phyloP scores from a whole-genome alignment of 2,888 invertebrate species.

The Melanchra persicariae region DNA sequence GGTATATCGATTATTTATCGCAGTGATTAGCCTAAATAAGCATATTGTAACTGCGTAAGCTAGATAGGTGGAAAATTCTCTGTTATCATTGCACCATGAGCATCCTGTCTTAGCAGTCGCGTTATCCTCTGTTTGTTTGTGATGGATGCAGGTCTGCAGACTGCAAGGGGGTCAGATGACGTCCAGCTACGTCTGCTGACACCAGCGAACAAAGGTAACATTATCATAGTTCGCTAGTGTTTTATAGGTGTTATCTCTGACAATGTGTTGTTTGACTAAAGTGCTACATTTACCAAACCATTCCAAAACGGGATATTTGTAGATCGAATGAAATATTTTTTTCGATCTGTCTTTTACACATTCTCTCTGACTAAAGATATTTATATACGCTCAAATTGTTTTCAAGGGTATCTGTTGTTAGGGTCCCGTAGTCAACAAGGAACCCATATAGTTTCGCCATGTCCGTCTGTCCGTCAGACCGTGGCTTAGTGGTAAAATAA shows the following conservation, averaged over 20 bases:
- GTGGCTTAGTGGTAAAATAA: too few species aligned
- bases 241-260: background rate
- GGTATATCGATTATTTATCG: constrained; percentile 56
- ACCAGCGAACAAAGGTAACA: background rate
- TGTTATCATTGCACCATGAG: constrained; percentile 15
- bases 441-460: too few species aligned
- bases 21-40: constrained; percentile 57
- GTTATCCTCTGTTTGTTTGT: background rate
- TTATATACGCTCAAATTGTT: background rate
- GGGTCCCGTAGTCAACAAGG: too few species aligned
- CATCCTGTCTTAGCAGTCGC: background rate
- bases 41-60: constrained; percentile 21
- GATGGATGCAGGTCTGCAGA: background rate
- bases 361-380: background rate
- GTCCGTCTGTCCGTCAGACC: too few species aligned
- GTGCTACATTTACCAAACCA: background rate
- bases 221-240: background rate
- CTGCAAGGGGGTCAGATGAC: background rate
- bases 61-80: background rate
- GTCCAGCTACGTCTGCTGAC: background rate
- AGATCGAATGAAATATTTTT: too few species aligned
- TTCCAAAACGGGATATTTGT: background rate
- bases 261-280: background rate
- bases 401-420: background rate
- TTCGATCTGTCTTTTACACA: background rate